phyloP scores from a whole-genome alignment of 2,888 invertebrate species.

The Sclerodermus sp. region DNA sequence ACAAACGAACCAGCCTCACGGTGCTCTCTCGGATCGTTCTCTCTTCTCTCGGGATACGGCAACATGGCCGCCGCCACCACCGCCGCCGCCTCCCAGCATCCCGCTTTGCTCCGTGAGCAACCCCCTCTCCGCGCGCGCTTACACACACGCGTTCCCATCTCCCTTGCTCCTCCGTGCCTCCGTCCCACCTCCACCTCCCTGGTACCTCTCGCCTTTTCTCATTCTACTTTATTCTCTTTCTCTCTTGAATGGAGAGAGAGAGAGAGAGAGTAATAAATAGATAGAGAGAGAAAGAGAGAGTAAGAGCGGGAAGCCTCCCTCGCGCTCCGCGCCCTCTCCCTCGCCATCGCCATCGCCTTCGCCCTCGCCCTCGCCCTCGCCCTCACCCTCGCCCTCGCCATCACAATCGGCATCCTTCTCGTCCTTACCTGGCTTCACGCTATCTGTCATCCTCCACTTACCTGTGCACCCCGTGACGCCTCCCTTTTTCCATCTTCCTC shows the following conservation, averaged over 20 bases:
- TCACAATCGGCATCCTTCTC: constrained; percentile 4
- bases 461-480: constrained; percentile 18
- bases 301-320: no score
- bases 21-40: constrained; percentile 39
- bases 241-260: constrained; percentile 4
- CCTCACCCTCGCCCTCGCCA: constrained; percentile 23
- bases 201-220: constrained; percentile 53
- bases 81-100: constrained; percentile 65
- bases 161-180: no score
- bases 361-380: constrained; percentile 16
- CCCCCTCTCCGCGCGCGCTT: constrained; percentile 22
- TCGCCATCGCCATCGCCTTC: constrained; percentile 13
- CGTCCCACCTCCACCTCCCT: no score
- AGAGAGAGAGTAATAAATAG: no score
- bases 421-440: constrained; percentile 6
- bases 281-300: no score
- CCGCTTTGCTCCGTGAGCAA: constrained; percentile 53
- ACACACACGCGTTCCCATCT: constrained; percentile 22
- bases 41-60: constrained; percentile 63
- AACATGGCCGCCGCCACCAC: constrained; percentile 69
- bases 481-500: constrained; percentile 13
- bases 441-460: constrained; percentile 10
- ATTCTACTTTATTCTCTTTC: constrained; percentile 22
- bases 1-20: constrained; percentile 42
- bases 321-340: constrained; percentile 46